Evolutionary conservation across 2,113 vertebrate genomes (phyloP), one percentile per base, ranked within the genome.

Genomic region (Zosterops japonicus): DNA sequence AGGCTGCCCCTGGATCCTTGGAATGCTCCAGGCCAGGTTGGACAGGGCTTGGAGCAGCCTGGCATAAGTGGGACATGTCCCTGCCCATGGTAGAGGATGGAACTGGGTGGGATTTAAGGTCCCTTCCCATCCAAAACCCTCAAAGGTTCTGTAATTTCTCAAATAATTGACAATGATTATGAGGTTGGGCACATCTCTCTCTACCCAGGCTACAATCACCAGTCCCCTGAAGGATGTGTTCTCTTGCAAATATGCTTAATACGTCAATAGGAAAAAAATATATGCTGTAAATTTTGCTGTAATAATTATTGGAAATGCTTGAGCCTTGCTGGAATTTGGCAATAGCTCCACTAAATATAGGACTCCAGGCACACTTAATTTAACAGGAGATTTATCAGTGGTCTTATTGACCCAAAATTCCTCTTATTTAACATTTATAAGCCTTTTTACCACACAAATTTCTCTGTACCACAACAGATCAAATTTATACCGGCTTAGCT

Each of bases 261-360:
- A 36, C 24, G 27, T 95, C 88, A 68, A 81, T 44, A 84, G 72
- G 42, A 89, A 92, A 95, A 42, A 83, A 72, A 87, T 20, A 76
- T 5, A 24, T 8, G 60, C 68, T 56, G 64, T 88, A 93, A 94
- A 88, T 92, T 94, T 47, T 79, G 57, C 89, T 53, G 56, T 25
- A 89, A 96, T 90, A 96, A 95, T 94, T 93, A 93, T 50, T 90
- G 92, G 81, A 96, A 92, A 78, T 84, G 76, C 53, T 84, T 39
- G 69, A 96, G 83, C 65, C 80, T 86, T 46, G 53, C 65, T 89
- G 77, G 57, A 90, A 84, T 90, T 87, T 87, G 83, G 88, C 90
- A 95, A 79, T 33, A 94, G 86, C 80, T 82, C n/a, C 83, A 92
- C 83, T 96, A 96, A 90, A 94, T 96, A 95, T 65, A 90, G 93